A percentile compares a stretch with the other conserved stretches of the same genome.
Conservation (phyloP, 2,888 invertebrate genomes). For the Agonopterix subpropinquella region DNA sequence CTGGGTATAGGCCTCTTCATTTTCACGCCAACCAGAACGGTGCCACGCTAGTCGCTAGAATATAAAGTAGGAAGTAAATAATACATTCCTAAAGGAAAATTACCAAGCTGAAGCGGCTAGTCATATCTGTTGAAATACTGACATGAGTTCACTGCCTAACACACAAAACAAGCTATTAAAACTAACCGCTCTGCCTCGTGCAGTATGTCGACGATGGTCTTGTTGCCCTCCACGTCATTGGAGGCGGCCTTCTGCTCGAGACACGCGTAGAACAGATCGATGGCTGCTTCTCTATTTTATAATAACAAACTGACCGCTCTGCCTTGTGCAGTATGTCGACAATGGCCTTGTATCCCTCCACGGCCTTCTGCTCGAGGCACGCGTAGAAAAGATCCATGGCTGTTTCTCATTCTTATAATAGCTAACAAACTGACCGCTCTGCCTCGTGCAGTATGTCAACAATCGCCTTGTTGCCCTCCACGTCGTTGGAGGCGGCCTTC, state of each 20-base stretch:
- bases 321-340: conserved; percentile 59
- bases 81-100: no score
- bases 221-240: conserved; percentile 34
- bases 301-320: no score
- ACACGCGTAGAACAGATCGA: conserved; percentile 94
- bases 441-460: conserved; percentile 59
- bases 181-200: conserved; percentile 61
- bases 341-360: conserved; percentile 32
- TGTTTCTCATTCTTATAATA: conserved; percentile 90
- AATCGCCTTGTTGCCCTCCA: conserved; percentile 32
- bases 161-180: no score
- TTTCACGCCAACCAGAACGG: no score
- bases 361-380: conserved; percentile 64
- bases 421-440: conserved; percentile 35
- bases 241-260: conserved; percentile 52
- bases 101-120: no score
- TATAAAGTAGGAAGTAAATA: no score
- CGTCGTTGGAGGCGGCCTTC: conserved; percentile 41
- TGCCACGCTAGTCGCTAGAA: no score
- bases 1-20: no score
- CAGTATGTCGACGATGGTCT: conserved; percentile 44
- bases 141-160: no score
- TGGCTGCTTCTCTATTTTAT: conserved; percentile 93
- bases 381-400: conserved; percentile 95
- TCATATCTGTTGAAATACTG: no score